Base-by-base conservation (phyloP, 2,888 invertebrate genomes). In the Coenonympha glycerion region DNA sequence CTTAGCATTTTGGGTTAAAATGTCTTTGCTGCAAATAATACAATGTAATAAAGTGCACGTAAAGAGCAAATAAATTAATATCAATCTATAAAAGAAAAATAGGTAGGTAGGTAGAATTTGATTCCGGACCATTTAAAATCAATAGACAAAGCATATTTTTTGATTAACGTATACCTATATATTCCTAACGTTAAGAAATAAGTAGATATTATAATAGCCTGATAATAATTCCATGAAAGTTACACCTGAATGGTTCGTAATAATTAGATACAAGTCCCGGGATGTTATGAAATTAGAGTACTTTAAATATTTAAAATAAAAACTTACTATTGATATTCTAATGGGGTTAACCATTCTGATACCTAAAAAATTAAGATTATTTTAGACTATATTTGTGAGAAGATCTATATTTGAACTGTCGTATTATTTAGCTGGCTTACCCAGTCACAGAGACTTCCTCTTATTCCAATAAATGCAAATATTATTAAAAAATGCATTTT, bases 321-420 rank as follows among this genome's bases (percentile, higher is more conserved):
- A 40, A 79, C 82, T 80, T 66, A 82, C 81, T 73, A 59, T 58
- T 79, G 69, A 49, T 75, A 69, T 61, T 76, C 72, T 15, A 84
- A 57, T 6, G 81, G 84, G 0, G 63, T 45, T 75, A 54, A 33
- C 56, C 49, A 49, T 21, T 57, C 50, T 2, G 55, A 57, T 22
- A 46, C 50, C 50, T 57, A 24, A 19, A 39, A 44, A 19, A 30
- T 24, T 11, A 15, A 18, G 15, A 22, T n/a, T 28, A 30, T 19
- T 34, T 21, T 1, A 13, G 1, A 15, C 16, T 15, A 15, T 24
- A 11, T 1, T 16, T 37, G 19, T 47, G 26, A 11, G 3, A 26
- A 8, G 22, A 24, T 33, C 19, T 1, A 24, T 1, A 18, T 9
- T 2, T 8, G 6, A 18, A 13, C 13, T 8, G 30, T 13, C 9